phyloP scores from a whole-genome alignment of 2,888 invertebrate genomes.

The Eristalinus aeneus region DNA sequence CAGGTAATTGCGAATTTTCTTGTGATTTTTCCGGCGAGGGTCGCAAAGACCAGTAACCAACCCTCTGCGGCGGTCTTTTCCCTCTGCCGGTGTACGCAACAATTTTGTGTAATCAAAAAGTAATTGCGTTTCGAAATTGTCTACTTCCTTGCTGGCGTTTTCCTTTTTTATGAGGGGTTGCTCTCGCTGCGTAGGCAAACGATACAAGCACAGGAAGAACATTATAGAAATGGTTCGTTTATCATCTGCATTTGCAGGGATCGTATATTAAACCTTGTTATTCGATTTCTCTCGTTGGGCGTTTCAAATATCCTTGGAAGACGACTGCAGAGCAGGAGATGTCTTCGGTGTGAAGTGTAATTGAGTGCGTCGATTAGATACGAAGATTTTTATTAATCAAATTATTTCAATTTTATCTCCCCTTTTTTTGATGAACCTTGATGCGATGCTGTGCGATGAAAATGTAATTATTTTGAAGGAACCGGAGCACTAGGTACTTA shows the following conservation, averaged over 20 bases:
- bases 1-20: constrained; percentile 62
- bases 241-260: constrained; percentile 49
- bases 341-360: constrained; percentile 33
- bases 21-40: constrained; percentile 18
- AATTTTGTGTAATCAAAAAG: constrained; percentile 68
- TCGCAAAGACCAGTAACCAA: constrained; percentile 27
- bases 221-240: constrained; percentile 56
- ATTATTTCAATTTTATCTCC: constrained; percentile 3
- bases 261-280: constrained; percentile 56
- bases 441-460: neutral
- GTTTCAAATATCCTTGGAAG: neutral
- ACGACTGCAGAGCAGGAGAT: constrained; percentile 8
- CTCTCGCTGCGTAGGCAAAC: constrained; percentile 44
- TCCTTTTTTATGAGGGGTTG: constrained; percentile 29
- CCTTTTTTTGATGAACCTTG: neutral
- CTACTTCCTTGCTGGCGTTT: constrained; percentile 49
- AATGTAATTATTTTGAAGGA: constrained; percentile 19
- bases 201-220: constrained; percentile 7
- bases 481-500: neutral
- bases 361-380: constrained; percentile 38
- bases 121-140: constrained; percentile 68
- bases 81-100: constrained; percentile 54
- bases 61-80: constrained; percentile 18
- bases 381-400: constrained; percentile 41
- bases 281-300: constrained; percentile 37